These are phyloP conservation scores for Sinodicranocentrus sp. DNA, from an alignment of 2,888 invertebrate genomes.

Conservation along the genomic window DNA sequence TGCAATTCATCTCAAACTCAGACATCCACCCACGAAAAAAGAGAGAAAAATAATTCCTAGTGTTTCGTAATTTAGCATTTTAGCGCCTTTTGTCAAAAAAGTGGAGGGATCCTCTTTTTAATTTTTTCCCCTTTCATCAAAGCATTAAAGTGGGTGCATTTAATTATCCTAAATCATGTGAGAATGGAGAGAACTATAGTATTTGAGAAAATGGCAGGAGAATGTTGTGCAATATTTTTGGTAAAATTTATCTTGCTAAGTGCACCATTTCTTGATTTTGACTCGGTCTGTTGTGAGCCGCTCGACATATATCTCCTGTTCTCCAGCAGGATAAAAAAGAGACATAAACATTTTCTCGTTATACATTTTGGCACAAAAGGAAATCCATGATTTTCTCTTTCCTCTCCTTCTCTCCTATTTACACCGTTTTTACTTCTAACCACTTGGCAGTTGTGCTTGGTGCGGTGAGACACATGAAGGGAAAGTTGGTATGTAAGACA, in stretches of 20 bases:
- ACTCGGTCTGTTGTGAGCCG: neutral
- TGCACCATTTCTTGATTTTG: constrained; percentile 13
- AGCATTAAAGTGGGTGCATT: neutral
- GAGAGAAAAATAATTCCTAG: too few species aligned
- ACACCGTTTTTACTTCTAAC: neutral
- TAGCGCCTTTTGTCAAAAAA: too few species aligned
- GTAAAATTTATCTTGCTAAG: constrained; percentile 32
- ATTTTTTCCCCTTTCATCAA: too few species aligned
- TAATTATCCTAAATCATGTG: constrained; percentile 8
- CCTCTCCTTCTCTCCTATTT: constrained; percentile 7
- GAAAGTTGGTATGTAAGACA: constrained; percentile 28
- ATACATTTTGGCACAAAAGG: constrained; percentile 6
- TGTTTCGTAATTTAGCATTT: too few species aligned
- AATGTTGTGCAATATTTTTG: neutral
- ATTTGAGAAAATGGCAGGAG: neutral
- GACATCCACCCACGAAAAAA: too few species aligned
- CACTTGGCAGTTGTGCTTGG: constrained; percentile 1
- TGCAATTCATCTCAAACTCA: too few species aligned
- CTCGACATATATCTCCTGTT: constrained; percentile 1
- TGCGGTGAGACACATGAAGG: constrained; percentile 20
- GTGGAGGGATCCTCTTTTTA: too few species aligned
- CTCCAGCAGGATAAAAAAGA: constrained; percentile 1
- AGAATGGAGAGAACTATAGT: too few species aligned
- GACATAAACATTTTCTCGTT: constrained; percentile 27
- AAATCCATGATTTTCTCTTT: constrained; percentile 28